Evolutionary conservation across 2,888 invertebrate species (phyloP).

Genomic region (Euplexia lucipara): DNA sequence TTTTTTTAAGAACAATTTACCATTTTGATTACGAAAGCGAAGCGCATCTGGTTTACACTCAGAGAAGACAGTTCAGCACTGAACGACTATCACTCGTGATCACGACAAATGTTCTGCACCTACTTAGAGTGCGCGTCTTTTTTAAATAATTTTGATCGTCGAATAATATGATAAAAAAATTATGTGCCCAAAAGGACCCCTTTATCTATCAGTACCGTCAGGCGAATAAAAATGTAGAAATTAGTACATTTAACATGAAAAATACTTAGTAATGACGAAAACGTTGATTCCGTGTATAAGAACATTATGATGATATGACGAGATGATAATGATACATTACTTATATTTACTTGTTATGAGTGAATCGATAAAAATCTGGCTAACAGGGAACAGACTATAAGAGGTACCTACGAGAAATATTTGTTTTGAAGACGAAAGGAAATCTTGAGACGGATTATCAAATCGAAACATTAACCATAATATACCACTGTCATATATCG

Average conservation of each 20-base stretch:
- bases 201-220: conserved; percentile 68
- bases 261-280: conserved; percentile 62
- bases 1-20: conserved; percentile 34
- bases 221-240: conserved; percentile 68
- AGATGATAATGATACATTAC: conserved; percentile 53
- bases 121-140: conserved; percentile 22
- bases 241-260: conserved; percentile 67
- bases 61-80: conserved; percentile 19
- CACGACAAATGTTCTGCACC: conserved; percentile 1
- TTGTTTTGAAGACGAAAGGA: conserved; percentile 17
- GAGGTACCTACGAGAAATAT: conserved; percentile 10
- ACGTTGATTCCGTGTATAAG: conserved; percentile 53
- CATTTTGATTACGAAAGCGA: conserved; percentile 36
- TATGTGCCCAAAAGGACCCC: conserved; percentile 65
- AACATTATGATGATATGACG: conserved; percentile 60
- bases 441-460: conserved; percentile 9
- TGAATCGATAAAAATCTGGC: conserved; percentile 18
- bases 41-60: conserved; percentile 20
- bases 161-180: conserved; percentile 53
- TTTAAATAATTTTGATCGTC: conserved; percentile 18
- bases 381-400: conserved; percentile 11
- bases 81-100: conserved; percentile 11
- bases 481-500: too few species aligned
- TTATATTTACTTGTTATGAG: conserved; percentile 30
- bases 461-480: conserved; percentile 31